Evolutionary conservation across 2,113 vertebrate genomes (phyloP).

Genomic region (Megatriorchis doriae): DNA sequence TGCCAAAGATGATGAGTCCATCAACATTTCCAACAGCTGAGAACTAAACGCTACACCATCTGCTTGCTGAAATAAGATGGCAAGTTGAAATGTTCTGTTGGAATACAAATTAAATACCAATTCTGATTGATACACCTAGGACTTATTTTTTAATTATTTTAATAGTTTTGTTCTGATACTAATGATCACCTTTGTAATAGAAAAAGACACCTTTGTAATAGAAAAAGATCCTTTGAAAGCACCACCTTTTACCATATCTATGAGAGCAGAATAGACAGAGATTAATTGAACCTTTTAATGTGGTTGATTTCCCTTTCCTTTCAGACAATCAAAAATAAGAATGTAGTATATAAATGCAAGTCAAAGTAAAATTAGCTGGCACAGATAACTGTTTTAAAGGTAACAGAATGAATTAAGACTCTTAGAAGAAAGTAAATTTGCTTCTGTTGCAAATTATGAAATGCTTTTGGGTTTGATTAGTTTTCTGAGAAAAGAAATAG

Average conservation of each 20-base stretch:
- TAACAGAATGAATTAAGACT: neutral
- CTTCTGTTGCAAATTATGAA: neutral
- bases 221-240: neutral
- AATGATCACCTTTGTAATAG: neutral
- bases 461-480: neutral
- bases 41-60: neutral
- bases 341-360: neutral
- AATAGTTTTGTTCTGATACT: neutral
- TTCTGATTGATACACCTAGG: neutral
- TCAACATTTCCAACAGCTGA: neutral
- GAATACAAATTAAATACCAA: neutral
- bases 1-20: neutral
- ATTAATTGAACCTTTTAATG: neutral
- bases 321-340: neutral
- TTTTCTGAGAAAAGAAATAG: slow-evolving; percentile 13
- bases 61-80: slow-evolving; percentile 15
- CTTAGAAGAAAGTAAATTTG: neutral
- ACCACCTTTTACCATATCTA: neutral
- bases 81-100: neutral
- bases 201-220: neutral
- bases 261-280: neutral
- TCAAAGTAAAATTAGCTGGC: neutral
- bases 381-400: neutral
- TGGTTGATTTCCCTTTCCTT: neutral
- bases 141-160: neutral